These are phyloP conservation scores for Paradoxurus hermaphroditus DNA, from an alignment of 2,113 vertebrate species.

Conservation along the genomic window DNA sequence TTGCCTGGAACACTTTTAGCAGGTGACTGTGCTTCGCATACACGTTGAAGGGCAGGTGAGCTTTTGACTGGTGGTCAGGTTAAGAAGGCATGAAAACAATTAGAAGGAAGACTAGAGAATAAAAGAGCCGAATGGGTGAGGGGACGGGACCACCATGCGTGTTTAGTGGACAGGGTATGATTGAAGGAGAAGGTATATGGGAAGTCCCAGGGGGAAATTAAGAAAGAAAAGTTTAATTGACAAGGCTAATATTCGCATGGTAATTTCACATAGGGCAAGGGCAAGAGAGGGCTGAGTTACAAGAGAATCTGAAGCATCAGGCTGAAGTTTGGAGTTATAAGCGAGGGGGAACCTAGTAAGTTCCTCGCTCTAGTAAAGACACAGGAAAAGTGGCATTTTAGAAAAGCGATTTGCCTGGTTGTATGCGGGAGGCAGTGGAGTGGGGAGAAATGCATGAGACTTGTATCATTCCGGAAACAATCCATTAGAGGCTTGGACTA, in stretches of 20 bases:
- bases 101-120: neutral
- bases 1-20: neutral
- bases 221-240: neutral
- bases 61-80: neutral
- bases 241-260: neutral
- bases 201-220: neutral
- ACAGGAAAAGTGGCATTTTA: neutral
- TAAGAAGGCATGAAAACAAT: neutral
- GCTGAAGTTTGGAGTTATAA: neutral
- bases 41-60: neutral
- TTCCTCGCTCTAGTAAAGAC: neutral
- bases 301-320: neutral
- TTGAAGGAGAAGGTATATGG: neutral
- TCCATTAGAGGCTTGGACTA: neutral
- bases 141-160: neutral
- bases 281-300: neutral
- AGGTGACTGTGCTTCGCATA: neutral
- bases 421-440: neutral
- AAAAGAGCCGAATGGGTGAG: neutral
- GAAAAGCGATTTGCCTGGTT: neutral
- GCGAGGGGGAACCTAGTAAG: neutral
- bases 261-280: constrained; percentile 16
- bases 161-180: neutral
- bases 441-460: neutral
- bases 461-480: neutral